These are phyloP conservation scores for Lymantria dispar DNA, from an alignment of 2,888 invertebrate species.

Conservation along the genomic window DNA sequence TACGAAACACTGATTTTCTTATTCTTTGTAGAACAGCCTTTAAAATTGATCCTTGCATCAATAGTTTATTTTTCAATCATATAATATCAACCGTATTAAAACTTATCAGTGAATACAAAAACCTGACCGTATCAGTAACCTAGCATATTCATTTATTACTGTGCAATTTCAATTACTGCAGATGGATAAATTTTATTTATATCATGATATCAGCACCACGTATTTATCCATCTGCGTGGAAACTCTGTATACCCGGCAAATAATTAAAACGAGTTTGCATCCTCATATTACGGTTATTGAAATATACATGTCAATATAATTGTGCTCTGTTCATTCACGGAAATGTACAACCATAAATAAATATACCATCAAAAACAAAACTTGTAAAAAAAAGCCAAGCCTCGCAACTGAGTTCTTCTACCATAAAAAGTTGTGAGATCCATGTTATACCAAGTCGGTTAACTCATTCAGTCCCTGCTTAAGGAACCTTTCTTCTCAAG, in stretches of 20 bases:
- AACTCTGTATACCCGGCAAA: constrained; percentile 11
- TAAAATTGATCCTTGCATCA: too few species aligned
- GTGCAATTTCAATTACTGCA: constrained; percentile 36
- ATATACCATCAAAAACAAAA: too few species aligned
- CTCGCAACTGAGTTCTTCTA: too few species aligned
- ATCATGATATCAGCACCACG: constrained; percentile 18
- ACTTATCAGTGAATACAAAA: constrained; percentile 19
- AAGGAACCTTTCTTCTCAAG: too few species aligned
- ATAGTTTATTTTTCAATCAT: constrained; percentile 4
- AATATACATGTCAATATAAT: not conserved
- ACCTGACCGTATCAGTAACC: constrained; percentile 20
- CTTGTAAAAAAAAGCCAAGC: too few species aligned
- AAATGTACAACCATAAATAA: too few species aligned
- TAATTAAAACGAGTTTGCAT: constrained; percentile 22
- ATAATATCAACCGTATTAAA: constrained; percentile 13
- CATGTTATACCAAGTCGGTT: too few species aligned
- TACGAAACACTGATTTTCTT: too few species aligned
- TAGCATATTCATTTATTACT: constrained; percentile 25
- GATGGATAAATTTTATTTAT: constrained; percentile 35
- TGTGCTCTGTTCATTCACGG: too few species aligned
- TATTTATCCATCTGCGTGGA: constrained; percentile 20
- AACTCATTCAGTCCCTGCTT: too few species aligned
- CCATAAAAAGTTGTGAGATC: too few species aligned
- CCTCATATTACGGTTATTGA: not conserved
- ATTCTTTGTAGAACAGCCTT: too few species aligned